A percentile compares a stretch with the other conserved stretches of the same genome.
Conservation (phyloP, 1,140 invertebrate genomes). For the Leptoteleia sp. region DNA sequence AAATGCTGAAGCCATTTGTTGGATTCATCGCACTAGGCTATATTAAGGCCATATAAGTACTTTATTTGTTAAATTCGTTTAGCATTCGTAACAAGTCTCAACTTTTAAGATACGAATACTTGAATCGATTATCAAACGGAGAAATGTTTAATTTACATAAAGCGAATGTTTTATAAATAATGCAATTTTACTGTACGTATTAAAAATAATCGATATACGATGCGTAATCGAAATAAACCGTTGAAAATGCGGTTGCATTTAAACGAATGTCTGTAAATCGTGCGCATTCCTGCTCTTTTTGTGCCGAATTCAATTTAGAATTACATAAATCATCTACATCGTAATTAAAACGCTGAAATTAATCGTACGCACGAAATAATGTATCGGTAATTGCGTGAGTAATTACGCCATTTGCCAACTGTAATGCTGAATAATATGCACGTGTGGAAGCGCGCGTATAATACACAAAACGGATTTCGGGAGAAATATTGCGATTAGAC, state of each 20-base stretch:
- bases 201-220: background rate
- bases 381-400: constrained; percentile 51
- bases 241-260: constrained; percentile 1
- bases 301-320: constrained; percentile 39
- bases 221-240: background rate
- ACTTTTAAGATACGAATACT: too few relatives aligned
- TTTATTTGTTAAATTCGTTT: too few relatives aligned
- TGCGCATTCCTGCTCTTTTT: background rate
- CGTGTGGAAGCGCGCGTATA: constrained; percentile 6
- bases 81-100: too few relatives aligned
- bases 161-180: too few relatives aligned
- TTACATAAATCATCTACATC: constrained; percentile 41
- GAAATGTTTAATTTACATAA: too few relatives aligned
- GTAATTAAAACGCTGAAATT: constrained; percentile 46
- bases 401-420: constrained; percentile 47
- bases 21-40: too few relatives aligned
- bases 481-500: constrained; percentile 29
- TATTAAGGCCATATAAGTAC: too few relatives aligned
- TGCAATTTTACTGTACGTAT: too few relatives aligned
- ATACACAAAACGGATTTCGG: constrained; percentile 21
- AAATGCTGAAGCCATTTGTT: too few relatives aligned
- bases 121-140: too few relatives aligned
- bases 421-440: constrained; percentile 51
- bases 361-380: constrained; percentile 47
- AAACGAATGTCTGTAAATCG: constrained; percentile 22